A percentile compares a stretch with the other conserved stretches of the same genome.
phyloP scores from a whole-genome alignment of 2,888 invertebrate species.

The Oscheius sp. region DNA sequence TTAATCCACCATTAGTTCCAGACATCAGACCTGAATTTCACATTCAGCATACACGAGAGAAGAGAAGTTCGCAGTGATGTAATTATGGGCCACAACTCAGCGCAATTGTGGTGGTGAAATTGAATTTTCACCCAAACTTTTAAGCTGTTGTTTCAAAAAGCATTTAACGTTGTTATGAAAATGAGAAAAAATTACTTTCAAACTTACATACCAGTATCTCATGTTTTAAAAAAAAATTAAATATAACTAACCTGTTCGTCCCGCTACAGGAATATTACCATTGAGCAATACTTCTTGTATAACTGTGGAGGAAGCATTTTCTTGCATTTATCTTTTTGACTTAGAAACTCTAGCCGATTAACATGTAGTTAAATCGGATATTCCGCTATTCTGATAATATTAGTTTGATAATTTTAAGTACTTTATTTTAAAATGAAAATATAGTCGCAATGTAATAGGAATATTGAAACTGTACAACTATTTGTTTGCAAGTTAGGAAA shows the following conservation, averaged over 20 bases:
- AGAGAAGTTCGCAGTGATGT: neutral
- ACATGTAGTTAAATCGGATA: neutral
- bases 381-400: neutral
- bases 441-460: constrained; percentile 19
- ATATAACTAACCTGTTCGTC: constrained; percentile 44
- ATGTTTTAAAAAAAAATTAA: too few relatives aligned
- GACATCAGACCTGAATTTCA: constrained; percentile 46
- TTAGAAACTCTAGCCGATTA: neutral
- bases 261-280: constrained; percentile 53
- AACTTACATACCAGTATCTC: too few relatives aligned
- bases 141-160: too few relatives aligned
- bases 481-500: neutral
- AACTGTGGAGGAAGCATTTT: constrained; percentile 16
- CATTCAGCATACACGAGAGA: neutral
- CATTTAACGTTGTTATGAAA: too few relatives aligned
- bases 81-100: too few relatives aligned
- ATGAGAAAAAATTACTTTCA: too few relatives aligned
- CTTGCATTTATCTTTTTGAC: neutral
- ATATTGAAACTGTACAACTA: constrained; percentile 23
- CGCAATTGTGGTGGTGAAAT: too few relatives aligned
- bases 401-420: neutral
- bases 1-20: constrained; percentile 59
- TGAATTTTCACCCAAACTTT: too few relatives aligned
- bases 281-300: constrained; percentile 52
- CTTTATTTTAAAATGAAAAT: constrained; percentile 7